Percentiles rank a stretch among this genome's conserved stretches.
phyloP scores from a whole-genome alignment of 2,888 invertebrate genomes.

The Drosophila meridionalis region DNA sequence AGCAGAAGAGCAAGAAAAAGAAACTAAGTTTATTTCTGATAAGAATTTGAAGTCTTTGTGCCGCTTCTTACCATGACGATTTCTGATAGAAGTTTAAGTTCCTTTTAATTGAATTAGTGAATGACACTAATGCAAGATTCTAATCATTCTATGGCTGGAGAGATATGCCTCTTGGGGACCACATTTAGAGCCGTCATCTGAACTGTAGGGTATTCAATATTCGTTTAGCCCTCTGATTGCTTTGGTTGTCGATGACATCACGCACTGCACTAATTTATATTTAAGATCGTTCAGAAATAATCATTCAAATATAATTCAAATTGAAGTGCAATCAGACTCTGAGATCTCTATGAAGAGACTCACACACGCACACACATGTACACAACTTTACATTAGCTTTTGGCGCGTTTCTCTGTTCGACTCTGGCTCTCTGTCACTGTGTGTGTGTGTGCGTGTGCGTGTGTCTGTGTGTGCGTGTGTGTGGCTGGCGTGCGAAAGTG shows the following conservation, averaged over 20 bases:
- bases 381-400: conserved; percentile 34
- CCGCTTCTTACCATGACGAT: not conserved
- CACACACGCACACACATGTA: not conserved
- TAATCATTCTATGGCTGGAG: not conserved
- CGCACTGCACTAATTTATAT: conserved; percentile 49
- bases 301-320: conserved; percentile 45
- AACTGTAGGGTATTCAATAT: conserved; percentile 13
- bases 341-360: conserved; percentile 21
- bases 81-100: not conserved
- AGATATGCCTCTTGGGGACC: not conserved
- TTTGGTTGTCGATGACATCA: conserved; percentile 45
- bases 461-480: conserved; percentile 8
- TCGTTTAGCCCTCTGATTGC: not conserved
- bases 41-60: not conserved
- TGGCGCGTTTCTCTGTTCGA: conserved; percentile 45
- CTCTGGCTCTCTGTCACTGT: conserved; percentile 17
- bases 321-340: conserved; percentile 54
- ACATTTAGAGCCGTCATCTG: not conserved
- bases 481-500: conserved; percentile 54
- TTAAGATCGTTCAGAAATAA: conserved; percentile 29
- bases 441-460: not conserved
- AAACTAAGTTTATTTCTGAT: not conserved
- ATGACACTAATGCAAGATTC: not conserved
- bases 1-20: not conserved
- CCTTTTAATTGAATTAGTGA: not conserved